phyloP scores from a whole-genome alignment of 2,113 vertebrate genomes.

The Grammomys dolichurus region DNA sequence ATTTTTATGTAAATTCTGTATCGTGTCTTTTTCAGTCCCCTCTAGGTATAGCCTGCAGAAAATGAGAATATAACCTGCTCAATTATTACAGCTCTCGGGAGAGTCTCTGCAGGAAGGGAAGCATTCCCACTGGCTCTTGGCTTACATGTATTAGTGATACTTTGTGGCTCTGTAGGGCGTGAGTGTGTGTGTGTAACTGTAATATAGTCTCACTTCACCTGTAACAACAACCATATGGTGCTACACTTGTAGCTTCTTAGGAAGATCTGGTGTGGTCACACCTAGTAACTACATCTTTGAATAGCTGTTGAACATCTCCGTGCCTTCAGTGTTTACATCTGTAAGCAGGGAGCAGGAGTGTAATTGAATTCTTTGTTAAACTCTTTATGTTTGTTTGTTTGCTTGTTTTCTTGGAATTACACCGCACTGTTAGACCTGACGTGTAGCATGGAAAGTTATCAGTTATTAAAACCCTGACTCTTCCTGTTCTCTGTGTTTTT shows the following conservation, averaged over 20 bases:
- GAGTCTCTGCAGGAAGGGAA: not conserved
- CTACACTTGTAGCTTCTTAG: not conserved
- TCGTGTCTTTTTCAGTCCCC: not conserved
- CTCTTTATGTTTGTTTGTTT: not conserved
- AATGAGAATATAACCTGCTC: not conserved
- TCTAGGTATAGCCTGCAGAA: constrained; percentile 23
- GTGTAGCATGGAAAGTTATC: not conserved
- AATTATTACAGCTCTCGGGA: not conserved
- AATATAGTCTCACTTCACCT: not conserved
- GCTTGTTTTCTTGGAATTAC: not conserved
- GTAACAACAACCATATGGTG: not conserved
- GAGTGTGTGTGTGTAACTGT: not conserved
- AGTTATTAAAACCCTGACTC: not conserved
- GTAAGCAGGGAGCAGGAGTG: not conserved
- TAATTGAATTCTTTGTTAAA: not conserved
- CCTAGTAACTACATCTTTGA: not conserved
- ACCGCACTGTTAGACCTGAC: not conserved
- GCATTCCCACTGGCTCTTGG: not conserved
- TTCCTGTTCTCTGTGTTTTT: not conserved
- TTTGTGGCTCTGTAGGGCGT: not conserved
- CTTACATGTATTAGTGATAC: not conserved
- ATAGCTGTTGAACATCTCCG: not conserved
- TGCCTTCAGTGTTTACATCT: not conserved
- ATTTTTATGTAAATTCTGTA: not conserved
- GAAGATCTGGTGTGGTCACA: not conserved